A percentile compares a stretch with the other conserved stretches of the same genome.
These are phyloP conservation scores for Parapristionchus giblindavisi DNA, from an alignment of 2,888 invertebrate genomes.

Conservation along the genomic window DNA sequence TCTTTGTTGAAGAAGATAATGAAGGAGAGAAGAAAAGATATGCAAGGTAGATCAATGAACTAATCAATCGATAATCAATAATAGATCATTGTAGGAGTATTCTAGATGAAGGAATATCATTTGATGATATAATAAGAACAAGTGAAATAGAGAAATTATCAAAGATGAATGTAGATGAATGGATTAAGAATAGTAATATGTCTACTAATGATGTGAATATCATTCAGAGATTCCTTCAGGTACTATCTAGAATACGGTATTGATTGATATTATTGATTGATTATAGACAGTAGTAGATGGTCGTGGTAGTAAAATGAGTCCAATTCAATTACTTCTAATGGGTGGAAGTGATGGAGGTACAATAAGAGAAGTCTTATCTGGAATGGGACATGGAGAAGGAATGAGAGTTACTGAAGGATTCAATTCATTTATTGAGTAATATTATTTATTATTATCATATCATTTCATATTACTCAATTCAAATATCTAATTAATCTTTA, in stretches of 20 bases:
- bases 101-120: constrained; percentile 1
- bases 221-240: constrained; percentile 13
- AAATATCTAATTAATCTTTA: no score
- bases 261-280: background rate
- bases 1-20: background rate
- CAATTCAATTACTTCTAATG: constrained; percentile 50
- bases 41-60: background rate
- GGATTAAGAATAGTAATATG: constrained; percentile 1
- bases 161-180: background rate
- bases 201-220: constrained; percentile 9
- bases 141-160: constrained; percentile 17
- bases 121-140: constrained; percentile 12
- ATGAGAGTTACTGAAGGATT: constrained; percentile 33
- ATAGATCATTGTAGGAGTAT: no score
- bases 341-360: constrained; percentile 45
- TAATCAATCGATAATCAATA: background rate
- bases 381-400: constrained; percentile 22
- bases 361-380: constrained; percentile 15
- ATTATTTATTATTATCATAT: no score
- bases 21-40: background rate
- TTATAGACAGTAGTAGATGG: constrained; percentile 57
- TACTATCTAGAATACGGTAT: background rate
- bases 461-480: no score
- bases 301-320: constrained; percentile 50
- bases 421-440: no score